These are phyloP conservation scores for Agonopterix alstromeriana DNA, from an alignment of 2,888 invertebrate genomes.

Conservation along the genomic window DNA sequence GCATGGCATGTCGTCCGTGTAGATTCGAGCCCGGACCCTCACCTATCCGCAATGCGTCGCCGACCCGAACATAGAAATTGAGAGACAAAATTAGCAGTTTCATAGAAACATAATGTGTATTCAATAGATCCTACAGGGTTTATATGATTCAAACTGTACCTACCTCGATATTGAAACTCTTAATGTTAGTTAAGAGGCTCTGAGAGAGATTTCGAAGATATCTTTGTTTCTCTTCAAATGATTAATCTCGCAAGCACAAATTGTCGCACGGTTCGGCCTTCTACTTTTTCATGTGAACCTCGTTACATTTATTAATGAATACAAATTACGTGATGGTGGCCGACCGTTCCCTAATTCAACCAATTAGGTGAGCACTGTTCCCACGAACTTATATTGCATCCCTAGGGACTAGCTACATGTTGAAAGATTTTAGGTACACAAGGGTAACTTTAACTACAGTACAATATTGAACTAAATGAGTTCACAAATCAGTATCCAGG, in stretches of 20 bases:
- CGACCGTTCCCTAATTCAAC: conserved; percentile 46
- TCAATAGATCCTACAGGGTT: too few species aligned
- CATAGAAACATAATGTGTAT: too few species aligned
- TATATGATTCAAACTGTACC: too few species aligned
- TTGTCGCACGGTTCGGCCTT: conserved; percentile 19
- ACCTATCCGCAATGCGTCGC: too few species aligned
- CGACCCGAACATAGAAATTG: too few species aligned
- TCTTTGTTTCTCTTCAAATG: conserved; percentile 14
- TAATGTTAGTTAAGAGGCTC: too few species aligned
- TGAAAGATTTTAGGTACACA: neutral
- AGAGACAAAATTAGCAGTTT: too few species aligned
- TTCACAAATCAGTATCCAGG: conserved; percentile 39
- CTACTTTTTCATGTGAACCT: conserved; percentile 35
- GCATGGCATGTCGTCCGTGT: too few species aligned
- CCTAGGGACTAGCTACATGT: conserved; percentile 32
- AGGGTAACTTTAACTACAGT: neutral
- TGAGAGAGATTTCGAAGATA: too few species aligned
- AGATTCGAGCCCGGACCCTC: too few species aligned
- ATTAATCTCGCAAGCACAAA: conserved; percentile 12
- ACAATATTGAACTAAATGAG: neutral
- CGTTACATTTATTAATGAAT: conserved; percentile 46
- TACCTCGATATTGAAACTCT: too few species aligned
- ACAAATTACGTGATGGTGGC: conserved; percentile 38
- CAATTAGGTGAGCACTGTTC: conserved; percentile 60
- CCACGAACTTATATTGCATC: conserved; percentile 50